Base-by-base conservation (phyloP, 2,113 vertebrate species). In the Dipodomys stephensi region DNA sequence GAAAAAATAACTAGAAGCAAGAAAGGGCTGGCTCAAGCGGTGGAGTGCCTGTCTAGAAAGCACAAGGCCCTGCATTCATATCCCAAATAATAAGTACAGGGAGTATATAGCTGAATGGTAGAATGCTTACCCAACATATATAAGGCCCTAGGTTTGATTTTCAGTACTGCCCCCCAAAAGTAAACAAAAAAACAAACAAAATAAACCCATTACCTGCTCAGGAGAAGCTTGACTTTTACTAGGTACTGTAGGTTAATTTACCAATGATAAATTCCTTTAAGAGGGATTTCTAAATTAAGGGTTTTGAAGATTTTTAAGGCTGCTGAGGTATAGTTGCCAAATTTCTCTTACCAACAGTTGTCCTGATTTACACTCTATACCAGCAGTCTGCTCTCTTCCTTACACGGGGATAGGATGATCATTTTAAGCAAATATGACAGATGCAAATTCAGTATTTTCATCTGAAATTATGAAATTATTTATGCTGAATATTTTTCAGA, bases 221-320 rank as follows among this genome's bases (percentile, higher is more conserved):
- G 18, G 39, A 79, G 60, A 39, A 81, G 69, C 71, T 77, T 79
- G 78, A 30, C 27, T 49, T 86, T 76, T 78, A 35, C 44, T 71
- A n/a, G 62, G 10, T 7, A 23, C 57, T 88, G 3, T 57, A 71
- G 62, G 72, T 64, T 87, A 22, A 80, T 46, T 92, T 93, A 60
- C 35, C 22, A 23, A 83, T 30, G 64, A 83, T 5, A 22, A 79
- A 80, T 71, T 83, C 74, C 90, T 90, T 16, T 28, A 89, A 62
- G 74, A 77, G 32, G 79, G 62, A 83, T 87, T 94, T 80, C 76
- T 57, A 90, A 95, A 57, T 79, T 6, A 73, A 92, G 77, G 64
- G 16, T n/a, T 71, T 28, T 84, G 19, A 44, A 44, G 73, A 87
- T 35, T 86, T 88, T 91, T 73, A 57, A 67, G 84, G 57, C 80